These are phyloP conservation scores for Cephalopachus bancanus DNA, from an alignment of 2,797 vertebrate species.

Conservation along the genomic window DNA sequence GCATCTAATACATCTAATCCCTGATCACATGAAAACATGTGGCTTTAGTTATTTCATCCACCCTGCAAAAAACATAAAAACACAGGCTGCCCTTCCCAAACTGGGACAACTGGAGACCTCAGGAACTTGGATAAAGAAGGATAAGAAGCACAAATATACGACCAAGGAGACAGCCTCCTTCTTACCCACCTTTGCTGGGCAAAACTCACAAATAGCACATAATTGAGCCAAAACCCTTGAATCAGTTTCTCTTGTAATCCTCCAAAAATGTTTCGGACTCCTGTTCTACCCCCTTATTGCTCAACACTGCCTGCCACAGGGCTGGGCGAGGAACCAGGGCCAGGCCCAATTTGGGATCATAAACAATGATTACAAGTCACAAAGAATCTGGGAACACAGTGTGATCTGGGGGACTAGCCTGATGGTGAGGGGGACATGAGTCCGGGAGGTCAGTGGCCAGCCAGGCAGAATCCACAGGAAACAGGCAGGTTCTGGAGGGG, in stretches of 20 bases:
- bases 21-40: slow-evolving; percentile 54
- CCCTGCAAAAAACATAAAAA: slow-evolving; percentile 59
- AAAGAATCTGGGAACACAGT: slow-evolving; percentile 79
- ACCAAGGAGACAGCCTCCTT: slow-evolving; percentile 43
- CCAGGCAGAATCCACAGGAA: slow-evolving; percentile 78
- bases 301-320: slow-evolving; percentile 50
- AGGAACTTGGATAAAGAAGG: slow-evolving; percentile 17
- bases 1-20: slow-evolving; percentile 33
- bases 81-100: slow-evolving; percentile 55
- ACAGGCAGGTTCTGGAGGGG: slow-evolving; percentile 76
- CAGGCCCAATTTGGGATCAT: slow-evolving; percentile 63
- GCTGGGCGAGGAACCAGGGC: slow-evolving; percentile 74
- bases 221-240: slow-evolving; percentile 58
- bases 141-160: slow-evolving; percentile 57
- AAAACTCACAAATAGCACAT: slow-evolving; percentile 55
- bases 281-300: slow-evolving; percentile 35
- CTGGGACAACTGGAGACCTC: slow-evolving; percentile 40
- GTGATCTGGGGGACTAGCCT: slow-evolving; percentile 77
- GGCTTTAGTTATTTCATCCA: slow-evolving; percentile 46
- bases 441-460: slow-evolving; percentile 74
- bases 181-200: slow-evolving; percentile 46
- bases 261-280: slow-evolving; percentile 34
- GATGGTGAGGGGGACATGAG: slow-evolving; percentile 73
- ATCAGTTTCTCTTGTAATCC: slow-evolving; percentile 54
- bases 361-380: slow-evolving; percentile 82